Conservation (phyloP, 2,888 invertebrate genomes). For the Salticus scenicus region DNA sequence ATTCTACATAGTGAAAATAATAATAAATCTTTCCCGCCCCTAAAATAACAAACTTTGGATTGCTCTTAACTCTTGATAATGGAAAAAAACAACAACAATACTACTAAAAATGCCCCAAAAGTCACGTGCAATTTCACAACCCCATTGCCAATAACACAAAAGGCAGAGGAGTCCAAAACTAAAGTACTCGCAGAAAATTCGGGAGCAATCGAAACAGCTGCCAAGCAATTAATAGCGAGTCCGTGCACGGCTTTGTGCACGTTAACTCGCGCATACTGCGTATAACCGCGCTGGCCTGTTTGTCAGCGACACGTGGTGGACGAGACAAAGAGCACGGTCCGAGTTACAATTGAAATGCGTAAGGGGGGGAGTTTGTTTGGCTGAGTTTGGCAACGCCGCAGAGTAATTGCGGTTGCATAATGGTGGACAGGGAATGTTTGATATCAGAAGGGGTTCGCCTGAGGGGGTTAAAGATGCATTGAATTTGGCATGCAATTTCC, state of each 20-base stretch:
- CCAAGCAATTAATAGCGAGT: not conserved
- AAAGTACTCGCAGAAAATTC: too few species aligned
- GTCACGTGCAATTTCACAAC: too few species aligned
- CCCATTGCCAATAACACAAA: too few species aligned
- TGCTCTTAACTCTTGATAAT: too few species aligned
- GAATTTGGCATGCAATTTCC: not conserved
- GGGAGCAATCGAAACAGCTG: not conserved
- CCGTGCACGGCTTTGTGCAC: not conserved
- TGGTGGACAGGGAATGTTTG: not conserved
- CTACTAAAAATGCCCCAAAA: too few species aligned
- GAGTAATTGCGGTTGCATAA: conserved; percentile 11
- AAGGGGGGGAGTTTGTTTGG: not conserved
- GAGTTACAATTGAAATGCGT: not conserved
- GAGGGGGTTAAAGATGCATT: not conserved
- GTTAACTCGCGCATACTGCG: not conserved
- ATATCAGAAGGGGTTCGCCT: not conserved
- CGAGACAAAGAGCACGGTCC: not conserved
- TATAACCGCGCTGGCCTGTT: not conserved
- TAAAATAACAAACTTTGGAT: too few species aligned
- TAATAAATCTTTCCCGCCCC: too few species aligned
- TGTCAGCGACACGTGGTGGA: conserved; percentile 16
- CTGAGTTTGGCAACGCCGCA: conserved; percentile 11
- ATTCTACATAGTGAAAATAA: too few species aligned
- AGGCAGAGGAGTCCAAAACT: too few species aligned
- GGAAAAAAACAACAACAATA: too few species aligned